phyloP scores from a whole-genome alignment of 1,140 invertebrate genomes.

The Pseudomyrmex flavicornis region DNA sequence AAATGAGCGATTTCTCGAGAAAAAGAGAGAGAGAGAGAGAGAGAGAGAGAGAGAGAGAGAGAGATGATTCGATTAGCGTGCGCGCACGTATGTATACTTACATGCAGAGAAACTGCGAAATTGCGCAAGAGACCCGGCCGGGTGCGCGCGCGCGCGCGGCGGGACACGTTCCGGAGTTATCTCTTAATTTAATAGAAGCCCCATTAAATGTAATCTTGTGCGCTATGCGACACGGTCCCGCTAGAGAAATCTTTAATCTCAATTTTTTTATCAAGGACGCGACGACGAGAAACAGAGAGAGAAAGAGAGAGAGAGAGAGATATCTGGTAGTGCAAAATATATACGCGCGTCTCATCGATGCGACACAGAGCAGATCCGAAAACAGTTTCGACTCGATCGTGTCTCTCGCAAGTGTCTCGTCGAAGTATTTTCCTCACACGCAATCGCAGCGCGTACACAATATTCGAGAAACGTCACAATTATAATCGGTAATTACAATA shows the following conservation, averaged over 20 bases:
- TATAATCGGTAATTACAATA: no score
- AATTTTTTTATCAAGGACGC: conserved; percentile 52
- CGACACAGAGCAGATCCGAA: no score
- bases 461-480: no score
- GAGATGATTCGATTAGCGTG: conserved; percentile 42
- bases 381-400: neutral
- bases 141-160: conserved; percentile 2
- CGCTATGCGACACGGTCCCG: conserved; percentile 47
- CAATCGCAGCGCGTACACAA: neutral
- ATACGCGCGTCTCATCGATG: neutral
- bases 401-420: no score
- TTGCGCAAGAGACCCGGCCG: conserved; percentile 35
- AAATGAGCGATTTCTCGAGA: conserved; percentile 35
- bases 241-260: conserved; percentile 60
- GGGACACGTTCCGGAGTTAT: conserved; percentile 24
- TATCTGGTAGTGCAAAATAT: neutral
- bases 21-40: neutral
- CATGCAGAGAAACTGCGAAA: conserved; percentile 42
- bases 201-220: conserved; percentile 60
- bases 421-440: no score
- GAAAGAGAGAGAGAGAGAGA: no score
- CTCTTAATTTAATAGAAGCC: conserved; percentile 52
- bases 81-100: neutral
- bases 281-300: neutral
- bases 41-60: neutral